phyloP scores from a whole-genome alignment of 2,888 invertebrate genomes.

The Cynaeus angustus region DNA sequence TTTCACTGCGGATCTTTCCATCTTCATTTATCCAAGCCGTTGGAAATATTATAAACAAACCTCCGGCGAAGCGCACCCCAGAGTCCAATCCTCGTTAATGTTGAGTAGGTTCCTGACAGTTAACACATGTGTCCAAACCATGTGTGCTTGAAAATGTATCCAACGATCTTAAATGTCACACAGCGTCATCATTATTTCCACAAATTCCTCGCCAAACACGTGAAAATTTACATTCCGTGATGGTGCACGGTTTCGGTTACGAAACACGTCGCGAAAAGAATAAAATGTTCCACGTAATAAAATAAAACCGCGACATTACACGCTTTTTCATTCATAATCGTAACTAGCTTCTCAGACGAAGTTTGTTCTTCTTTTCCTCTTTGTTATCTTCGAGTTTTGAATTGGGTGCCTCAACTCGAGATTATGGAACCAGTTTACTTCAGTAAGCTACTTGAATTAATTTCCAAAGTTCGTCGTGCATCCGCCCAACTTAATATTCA shows the following conservation, averaged over 20 bases:
- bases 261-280: slow-evolving; percentile 5
- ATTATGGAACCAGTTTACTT: slow-evolving; percentile 65
- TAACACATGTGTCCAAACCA: slow-evolving; percentile 40
- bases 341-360: slow-evolving; percentile 48
- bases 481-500: slow-evolving; percentile 41
- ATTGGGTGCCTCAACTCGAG: slow-evolving; percentile 55
- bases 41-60: not conserved
- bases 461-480: slow-evolving; percentile 56
- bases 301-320: slow-evolving; percentile 59
- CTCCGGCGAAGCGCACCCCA: slow-evolving; percentile 3
- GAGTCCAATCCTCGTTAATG: slow-evolving; percentile 39
- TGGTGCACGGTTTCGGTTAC: not conserved
- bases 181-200: slow-evolving; percentile 33
- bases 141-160: slow-evolving; percentile 30
- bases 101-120: slow-evolving; percentile 20
- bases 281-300: slow-evolving; percentile 51
- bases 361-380: slow-evolving; percentile 8
- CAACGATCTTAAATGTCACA: slow-evolving; percentile 33
- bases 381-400: slow-evolving; percentile 44
- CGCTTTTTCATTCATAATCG: slow-evolving; percentile 62
- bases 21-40: too few relatives aligned
- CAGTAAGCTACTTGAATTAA: slow-evolving; percentile 64
- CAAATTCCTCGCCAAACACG: slow-evolving; percentile 10
- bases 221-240: slow-evolving; percentile 25
- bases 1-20: too few relatives aligned